phyloP scores from a whole-genome alignment of 2,888 invertebrate genomes.

The Lochmaea crataegi region DNA sequence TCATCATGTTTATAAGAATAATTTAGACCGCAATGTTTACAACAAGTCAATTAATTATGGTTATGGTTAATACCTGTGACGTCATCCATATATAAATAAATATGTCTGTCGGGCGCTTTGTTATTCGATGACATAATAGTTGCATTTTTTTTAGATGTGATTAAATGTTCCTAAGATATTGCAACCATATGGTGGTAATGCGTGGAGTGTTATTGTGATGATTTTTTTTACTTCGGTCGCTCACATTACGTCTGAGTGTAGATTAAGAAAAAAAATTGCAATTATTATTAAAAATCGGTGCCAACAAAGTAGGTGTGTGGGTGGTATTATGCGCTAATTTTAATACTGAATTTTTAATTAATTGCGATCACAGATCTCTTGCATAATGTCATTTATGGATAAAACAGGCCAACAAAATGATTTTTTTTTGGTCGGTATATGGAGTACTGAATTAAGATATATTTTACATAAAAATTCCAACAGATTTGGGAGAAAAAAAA shows the following conservation, averaged over 20 bases:
- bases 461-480: too few relatives aligned
- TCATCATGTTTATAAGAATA: slow-evolving; percentile 11
- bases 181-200: slow-evolving; percentile 7
- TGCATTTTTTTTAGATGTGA: slow-evolving; percentile 42
- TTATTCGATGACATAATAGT: slow-evolving; percentile 50
- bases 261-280: slow-evolving; percentile 8
- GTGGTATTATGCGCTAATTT: slow-evolving; percentile 5
- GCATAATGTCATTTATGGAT: not conserved
- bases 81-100: slow-evolving; percentile 43
- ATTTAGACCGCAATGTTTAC: slow-evolving; percentile 28
- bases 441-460: too few relatives aligned
- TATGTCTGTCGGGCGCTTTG: slow-evolving; percentile 41
- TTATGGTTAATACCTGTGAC: slow-evolving; percentile 42
- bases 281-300: not conserved
- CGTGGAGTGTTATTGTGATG: not conserved
- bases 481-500: too few relatives aligned
- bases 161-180: slow-evolving; percentile 30
- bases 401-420: not conserved
- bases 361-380: not conserved
- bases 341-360: not conserved
- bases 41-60: slow-evolving; percentile 39
- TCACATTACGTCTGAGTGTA: not conserved
- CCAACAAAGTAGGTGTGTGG: not conserved
- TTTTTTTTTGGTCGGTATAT: too few relatives aligned
- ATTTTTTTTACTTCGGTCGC: not conserved